phyloP scores from a whole-genome alignment of 1,140 invertebrate genomes.

The Halesus radiatus region DNA sequence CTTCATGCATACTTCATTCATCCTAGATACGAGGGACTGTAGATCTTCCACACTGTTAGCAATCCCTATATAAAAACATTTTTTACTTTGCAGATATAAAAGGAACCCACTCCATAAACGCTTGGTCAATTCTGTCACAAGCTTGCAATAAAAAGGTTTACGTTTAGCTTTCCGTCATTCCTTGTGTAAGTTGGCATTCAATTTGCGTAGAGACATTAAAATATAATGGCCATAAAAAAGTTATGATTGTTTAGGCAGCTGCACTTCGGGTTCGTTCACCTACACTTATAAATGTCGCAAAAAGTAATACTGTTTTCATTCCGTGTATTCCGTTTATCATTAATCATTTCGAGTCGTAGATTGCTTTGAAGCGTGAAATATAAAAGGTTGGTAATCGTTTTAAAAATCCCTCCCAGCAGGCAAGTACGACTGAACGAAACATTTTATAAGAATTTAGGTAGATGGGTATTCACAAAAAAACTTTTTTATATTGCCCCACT shows the following conservation, averaged over 20 bases:
- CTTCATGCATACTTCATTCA: too few species aligned
- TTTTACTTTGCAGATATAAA: too few species aligned
- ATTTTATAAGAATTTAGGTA: too few species aligned
- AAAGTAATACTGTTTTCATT: not conserved
- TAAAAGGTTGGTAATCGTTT: not conserved
- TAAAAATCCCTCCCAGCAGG: too few species aligned
- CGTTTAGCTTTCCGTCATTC: not conserved
- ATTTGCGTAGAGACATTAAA: not conserved
- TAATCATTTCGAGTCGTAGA: not conserved
- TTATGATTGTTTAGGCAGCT: not conserved
- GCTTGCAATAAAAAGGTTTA: not conserved
- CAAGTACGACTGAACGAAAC: too few species aligned
- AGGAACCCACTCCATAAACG: not conserved
- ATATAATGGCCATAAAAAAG: constrained; percentile 6
- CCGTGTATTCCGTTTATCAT: not conserved
- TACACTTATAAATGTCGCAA: not conserved
- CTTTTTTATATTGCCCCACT: too few species aligned
- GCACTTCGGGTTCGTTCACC: not conserved
- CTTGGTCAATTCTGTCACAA: too few species aligned
- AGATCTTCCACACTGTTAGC: too few species aligned
- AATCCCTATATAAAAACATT: too few species aligned
- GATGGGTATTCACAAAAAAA: too few species aligned
- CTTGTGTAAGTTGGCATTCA: not conserved
- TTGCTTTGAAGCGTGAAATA: not conserved
- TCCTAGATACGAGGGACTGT: too few species aligned